phyloP scores from a whole-genome alignment of 2,888 invertebrate species.

The Odontothrips loti region DNA sequence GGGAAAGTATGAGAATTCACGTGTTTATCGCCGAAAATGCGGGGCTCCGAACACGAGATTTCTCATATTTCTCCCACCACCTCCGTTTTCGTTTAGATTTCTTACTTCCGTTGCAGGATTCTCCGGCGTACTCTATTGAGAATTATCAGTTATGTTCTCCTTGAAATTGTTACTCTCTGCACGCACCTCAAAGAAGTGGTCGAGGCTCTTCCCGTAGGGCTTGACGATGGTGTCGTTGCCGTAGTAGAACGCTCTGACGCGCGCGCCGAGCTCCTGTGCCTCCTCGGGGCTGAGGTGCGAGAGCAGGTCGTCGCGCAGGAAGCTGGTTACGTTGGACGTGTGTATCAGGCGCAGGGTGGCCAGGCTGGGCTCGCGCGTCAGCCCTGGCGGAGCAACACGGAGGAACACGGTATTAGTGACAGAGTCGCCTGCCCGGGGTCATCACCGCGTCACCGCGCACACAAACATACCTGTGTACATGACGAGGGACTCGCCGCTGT shows the following conservation, averaged over 20 bases:
- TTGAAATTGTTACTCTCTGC: neutral
- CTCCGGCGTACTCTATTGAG: too few species aligned
- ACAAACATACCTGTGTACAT: neutral
- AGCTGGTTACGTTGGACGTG: neutral
- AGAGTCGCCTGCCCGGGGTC: neutral
- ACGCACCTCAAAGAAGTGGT: neutral
- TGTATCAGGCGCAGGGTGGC: neutral
- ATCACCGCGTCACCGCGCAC: neutral
- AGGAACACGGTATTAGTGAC: neutral
- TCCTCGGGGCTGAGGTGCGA: neutral
- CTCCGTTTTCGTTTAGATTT: too few species aligned
- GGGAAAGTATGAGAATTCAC: too few species aligned
- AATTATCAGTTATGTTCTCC: too few species aligned
- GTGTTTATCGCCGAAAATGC: too few species aligned
- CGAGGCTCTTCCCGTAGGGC: neutral
- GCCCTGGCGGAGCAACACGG: neutral
- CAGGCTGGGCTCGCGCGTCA: conserved; percentile 3
- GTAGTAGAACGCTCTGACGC: neutral
- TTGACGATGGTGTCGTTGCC: neutral
- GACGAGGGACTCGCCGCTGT: conserved; percentile 14
- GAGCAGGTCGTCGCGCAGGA: neutral
- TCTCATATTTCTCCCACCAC: too few species aligned
- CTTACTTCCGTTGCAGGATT: too few species aligned
- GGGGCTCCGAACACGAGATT: too few species aligned
- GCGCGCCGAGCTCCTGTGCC: neutral